Evolutionary conservation across 1,140 invertebrate species (phyloP).

Genomic region (Cotesia glomerata): DNA sequence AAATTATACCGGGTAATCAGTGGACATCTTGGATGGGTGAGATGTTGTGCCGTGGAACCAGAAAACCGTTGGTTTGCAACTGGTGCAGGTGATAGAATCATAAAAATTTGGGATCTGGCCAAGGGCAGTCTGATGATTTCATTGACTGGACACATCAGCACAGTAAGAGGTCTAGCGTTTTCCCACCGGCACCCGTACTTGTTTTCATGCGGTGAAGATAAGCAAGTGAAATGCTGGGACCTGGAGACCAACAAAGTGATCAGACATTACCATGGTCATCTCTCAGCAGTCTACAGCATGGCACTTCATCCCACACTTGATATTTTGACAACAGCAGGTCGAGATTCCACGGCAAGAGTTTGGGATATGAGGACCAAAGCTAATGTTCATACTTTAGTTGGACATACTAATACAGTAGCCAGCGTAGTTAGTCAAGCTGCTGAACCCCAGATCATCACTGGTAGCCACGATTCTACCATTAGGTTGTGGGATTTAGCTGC

Average conservation of each 20-base stretch:
- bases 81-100: slow-evolving; percentile 96
- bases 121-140: slow-evolving; percentile 95
- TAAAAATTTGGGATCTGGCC: slow-evolving; percentile 99
- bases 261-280: slow-evolving; percentile 97
- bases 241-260: slow-evolving; percentile 99
- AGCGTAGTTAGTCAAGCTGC: slow-evolving; percentile 89
- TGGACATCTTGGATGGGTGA: slow-evolving; percentile 97
- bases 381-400: slow-evolving; percentile 95
- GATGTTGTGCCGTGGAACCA: slow-evolving; percentile 96
- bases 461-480: slow-evolving; percentile 85
- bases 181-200: slow-evolving; percentile 95
- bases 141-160: slow-evolving; percentile 97
- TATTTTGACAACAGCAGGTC: slow-evolving; percentile 90
- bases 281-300: slow-evolving; percentile 95
- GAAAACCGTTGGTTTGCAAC: slow-evolving; percentile 95
- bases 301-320: slow-evolving; percentile 96
- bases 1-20: slow-evolving; percentile 96
- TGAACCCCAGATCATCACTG: slow-evolving; percentile 90
- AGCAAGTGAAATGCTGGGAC: slow-evolving; percentile 99
- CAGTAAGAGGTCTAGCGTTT: slow-evolving; percentile 93
- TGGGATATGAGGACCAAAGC: slow-evolving; percentile 99
- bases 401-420: slow-evolving; percentile 98
- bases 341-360: slow-evolving; percentile 95
- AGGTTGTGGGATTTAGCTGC: slow-evolving; percentile 98
- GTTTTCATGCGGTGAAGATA: slow-evolving; percentile 98